Evolutionary conservation across 2,113 vertebrate species (phyloP), one percentile per base, ranked within the genome.

Genomic region (Tragelaphus buxtoni): DNA sequence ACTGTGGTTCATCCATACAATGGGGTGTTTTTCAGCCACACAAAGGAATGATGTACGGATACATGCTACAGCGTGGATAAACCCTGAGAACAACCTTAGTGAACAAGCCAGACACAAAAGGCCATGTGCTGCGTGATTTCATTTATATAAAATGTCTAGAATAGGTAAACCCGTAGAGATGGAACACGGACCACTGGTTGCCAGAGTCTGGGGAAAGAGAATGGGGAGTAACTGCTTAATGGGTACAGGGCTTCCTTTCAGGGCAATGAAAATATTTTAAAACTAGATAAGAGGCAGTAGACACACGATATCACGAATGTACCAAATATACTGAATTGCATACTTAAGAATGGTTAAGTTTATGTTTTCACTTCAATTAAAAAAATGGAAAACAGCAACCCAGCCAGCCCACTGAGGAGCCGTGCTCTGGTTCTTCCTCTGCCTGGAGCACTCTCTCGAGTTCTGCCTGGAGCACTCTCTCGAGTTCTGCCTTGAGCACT

Each of bases 1-100:
- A n/a, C 17, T 5, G 49, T 20, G n/a, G 76, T 35, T 3, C 24
- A 26, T 6, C 26, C 20, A 49, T 1, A 45, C n/a, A 49, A 39
- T 10, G n/a, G 56, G 51, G n/a, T 11, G 20, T 32, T 42, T 20
- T 5, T 13, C 56, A 39, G 42, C 9, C n/a, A 42, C 2, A 14
- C 18, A 76, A 74, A 87, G 47, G 72, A 91, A 81, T 20, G 47
- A 55, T 6, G 42, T 55, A 9, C n/a, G 12, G 45, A 87, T 20
- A 28, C 32, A 28, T 0, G 14, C 51, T 63, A 13, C 32, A 49
- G 42, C 0, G 0, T 1, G 11, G 60, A 11, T 72, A 61, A 16
- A 28, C 42, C 53, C 18, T 32, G 49, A 79, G 69, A 88, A 22
- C 51, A 60, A n/a, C 39, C 32, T 18, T 3, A 4, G 24, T 14